Percentiles rank a stretch among this genome's conserved stretches.
Evolutionary conservation across 2,888 invertebrate species (phyloP).

Genomic region (Chydorus sphaericus): DNA sequence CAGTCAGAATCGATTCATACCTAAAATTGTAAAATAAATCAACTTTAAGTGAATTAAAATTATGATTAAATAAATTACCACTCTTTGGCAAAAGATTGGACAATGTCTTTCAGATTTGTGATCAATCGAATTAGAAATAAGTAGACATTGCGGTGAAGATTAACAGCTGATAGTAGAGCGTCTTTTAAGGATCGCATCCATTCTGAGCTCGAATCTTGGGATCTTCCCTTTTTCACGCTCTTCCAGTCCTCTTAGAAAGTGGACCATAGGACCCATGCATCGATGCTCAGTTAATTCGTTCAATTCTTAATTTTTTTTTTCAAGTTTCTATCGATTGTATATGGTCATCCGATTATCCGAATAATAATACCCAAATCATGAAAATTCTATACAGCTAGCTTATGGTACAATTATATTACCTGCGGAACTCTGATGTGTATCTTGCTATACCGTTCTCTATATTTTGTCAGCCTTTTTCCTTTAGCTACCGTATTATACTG

Average conservation of each 20-base stretch:
- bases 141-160: conserved; percentile 38
- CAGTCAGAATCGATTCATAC: background rate
- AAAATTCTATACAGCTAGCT: no score
- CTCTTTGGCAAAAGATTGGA: conserved; percentile 32
- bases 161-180: conserved; percentile 21
- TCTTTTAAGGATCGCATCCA: conserved; percentile 35
- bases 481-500: no score
- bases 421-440: no score
- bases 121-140: conserved; percentile 47
- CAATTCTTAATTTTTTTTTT: conserved; percentile 41
- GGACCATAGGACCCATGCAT: conserved; percentile 46
- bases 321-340: no score
- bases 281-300: conserved; percentile 51
- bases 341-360: no score
- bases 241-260: background rate
- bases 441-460: no score
- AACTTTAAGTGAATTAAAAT: background rate
- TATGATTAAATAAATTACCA: conserved; percentile 37
- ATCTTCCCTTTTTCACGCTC: background rate
- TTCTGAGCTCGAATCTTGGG: conserved; percentile 24
- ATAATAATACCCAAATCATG: no score
- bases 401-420: no score
- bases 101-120: conserved; percentile 36
- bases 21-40: background rate
- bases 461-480: no score